A percentile compares a stretch with the other conserved stretches of the same genome.
phyloP scores from a whole-genome alignment of 2,888 invertebrate genomes.

The Hemistola chrysoprasaria region DNA sequence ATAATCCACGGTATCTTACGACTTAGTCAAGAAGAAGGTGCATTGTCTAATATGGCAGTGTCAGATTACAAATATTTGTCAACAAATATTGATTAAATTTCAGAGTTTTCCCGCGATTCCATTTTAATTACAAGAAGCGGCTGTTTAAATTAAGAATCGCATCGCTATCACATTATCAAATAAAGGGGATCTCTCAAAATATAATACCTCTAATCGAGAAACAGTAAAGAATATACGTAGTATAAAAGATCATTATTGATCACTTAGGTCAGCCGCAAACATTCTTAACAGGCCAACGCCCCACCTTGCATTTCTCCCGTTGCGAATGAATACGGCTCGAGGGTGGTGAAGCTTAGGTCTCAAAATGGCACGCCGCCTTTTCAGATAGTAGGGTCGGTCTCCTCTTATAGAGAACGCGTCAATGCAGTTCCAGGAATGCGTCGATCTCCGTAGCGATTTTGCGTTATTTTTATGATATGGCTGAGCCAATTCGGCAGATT shows the following conservation, averaged over 20 bases:
- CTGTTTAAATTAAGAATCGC: conserved; percentile 36
- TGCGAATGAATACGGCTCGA: conserved; percentile 48
- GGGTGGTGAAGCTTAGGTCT: conserved; percentile 37
- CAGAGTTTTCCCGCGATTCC: conserved; percentile 62
- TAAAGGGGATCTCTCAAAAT: conserved; percentile 36
- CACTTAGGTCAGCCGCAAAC: conserved; percentile 77
- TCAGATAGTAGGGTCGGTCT: conserved; percentile 46
- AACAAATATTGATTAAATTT: conserved; percentile 71
- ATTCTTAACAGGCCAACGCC: conserved; percentile 78
- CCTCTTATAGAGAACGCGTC: conserved; percentile 63
- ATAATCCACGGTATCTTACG: no score
- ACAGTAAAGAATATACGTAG: conserved; percentile 58
- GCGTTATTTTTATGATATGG: conserved; percentile 68
- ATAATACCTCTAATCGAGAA: conserved; percentile 47
- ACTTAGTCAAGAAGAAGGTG: no score
- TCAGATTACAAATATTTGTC: no score
- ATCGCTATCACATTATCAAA: conserved; percentile 35
- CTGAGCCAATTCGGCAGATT: conserved; percentile 55
- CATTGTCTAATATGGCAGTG: no score
- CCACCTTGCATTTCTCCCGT: conserved; percentile 50
- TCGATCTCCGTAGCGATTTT: conserved; percentile 73
- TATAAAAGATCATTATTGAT: conserved; percentile 76
- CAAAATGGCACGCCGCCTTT: conserved; percentile 41
- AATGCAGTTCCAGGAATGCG: conserved; percentile 77
- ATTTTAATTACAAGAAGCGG: conserved; percentile 64